phyloP scores from a whole-genome alignment of 2,113 vertebrate species.

The Arvicanthis niloticus region DNA sequence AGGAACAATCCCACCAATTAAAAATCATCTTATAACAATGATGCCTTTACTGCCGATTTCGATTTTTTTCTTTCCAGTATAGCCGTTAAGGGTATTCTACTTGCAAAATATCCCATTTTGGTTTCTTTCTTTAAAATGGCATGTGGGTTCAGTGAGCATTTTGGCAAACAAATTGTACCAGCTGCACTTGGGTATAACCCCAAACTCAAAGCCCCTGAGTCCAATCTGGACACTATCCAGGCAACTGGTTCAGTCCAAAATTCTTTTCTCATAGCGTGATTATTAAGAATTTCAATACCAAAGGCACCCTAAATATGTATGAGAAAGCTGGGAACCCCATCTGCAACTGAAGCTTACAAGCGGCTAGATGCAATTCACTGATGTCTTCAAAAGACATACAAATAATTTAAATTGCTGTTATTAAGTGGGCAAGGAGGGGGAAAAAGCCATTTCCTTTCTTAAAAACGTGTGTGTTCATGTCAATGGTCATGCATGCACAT shows the following conservation, averaged over 20 bases:
- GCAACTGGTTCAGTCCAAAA: constrained; percentile 3
- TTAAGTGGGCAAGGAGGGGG: neutral
- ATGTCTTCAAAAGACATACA: constrained; percentile 21
- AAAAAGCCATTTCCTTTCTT: neutral
- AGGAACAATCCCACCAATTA: neutral
- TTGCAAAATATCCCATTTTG: constrained; percentile 50
- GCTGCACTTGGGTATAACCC: neutral
- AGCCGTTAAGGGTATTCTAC: constrained; percentile 4
- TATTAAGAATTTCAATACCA: constrained; percentile 50
- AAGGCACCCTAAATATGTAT: neutral
- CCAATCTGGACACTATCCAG: neutral
- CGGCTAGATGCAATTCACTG: neutral
- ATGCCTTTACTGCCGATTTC: neutral
- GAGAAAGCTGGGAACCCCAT: neutral
- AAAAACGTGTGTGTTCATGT: neutral
- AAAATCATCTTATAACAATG: constrained; percentile 6
- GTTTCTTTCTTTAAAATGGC: constrained; percentile 57
- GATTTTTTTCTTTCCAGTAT: neutral
- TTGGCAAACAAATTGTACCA: neutral
- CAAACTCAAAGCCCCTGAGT: neutral
- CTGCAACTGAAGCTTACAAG: neutral
- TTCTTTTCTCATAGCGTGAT: constrained; percentile 43
- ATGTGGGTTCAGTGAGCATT: constrained; percentile 28
- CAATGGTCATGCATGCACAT: neutral
- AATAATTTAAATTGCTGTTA: neutral